Conservation (phyloP, 1,140 invertebrate species). For the Dendrolimus kikuchii region DNA sequence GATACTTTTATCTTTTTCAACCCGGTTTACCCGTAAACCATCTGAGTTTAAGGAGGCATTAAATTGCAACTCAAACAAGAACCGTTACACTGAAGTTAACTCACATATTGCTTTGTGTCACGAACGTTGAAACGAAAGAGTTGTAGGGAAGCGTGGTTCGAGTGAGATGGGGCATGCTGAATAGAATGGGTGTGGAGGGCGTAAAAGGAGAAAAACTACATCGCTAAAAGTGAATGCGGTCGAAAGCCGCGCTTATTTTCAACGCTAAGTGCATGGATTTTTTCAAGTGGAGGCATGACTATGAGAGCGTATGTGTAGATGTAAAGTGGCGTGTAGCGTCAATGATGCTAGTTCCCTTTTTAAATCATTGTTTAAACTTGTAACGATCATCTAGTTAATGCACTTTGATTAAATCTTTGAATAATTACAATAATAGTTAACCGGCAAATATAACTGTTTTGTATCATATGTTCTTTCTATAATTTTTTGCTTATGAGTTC, state of each 20-base stretch:
- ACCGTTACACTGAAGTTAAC: conserved; percentile 68
- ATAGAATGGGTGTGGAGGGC: conserved; percentile 61
- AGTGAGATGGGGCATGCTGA: conserved; percentile 45
- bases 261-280: conserved; percentile 69
- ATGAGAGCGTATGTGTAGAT: conserved; percentile 13
- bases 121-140: conserved; percentile 63
- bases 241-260: conserved; percentile 69
- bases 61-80: conserved; percentile 72
- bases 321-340: conserved; percentile 2
- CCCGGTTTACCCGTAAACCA: conserved; percentile 68
- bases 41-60: conserved; percentile 71
- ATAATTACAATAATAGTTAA: no score
- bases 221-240: conserved; percentile 71
- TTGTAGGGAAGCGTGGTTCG: conserved; percentile 34
- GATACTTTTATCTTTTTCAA: conserved; percentile 63
- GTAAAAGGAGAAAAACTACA: conserved; percentile 71
- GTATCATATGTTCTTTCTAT: no score
- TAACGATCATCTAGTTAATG: no score
- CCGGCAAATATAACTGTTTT: no score
- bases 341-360: no score
- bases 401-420: no score
- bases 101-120: conserved; percentile 72
- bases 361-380: no score
- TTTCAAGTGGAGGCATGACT: conserved; percentile 62
- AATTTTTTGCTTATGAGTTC: no score